phyloP scores from a whole-genome alignment of 2,888 invertebrate species.

The Beris morrisii region DNA sequence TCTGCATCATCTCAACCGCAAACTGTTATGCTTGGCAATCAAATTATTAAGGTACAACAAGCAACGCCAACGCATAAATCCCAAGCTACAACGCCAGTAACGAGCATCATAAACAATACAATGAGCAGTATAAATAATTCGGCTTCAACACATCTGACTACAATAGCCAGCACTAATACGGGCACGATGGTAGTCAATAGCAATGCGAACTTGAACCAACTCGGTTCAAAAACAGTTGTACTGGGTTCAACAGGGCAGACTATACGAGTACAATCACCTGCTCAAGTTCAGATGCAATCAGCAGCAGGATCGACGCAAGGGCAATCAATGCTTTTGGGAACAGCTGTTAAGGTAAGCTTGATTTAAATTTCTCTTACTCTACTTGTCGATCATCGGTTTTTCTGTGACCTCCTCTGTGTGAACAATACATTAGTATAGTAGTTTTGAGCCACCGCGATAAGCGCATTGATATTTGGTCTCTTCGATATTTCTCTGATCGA shows the following conservation, averaged over 20 bases:
- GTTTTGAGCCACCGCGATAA: no score
- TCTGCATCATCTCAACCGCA: constrained; percentile 46
- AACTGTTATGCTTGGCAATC: constrained; percentile 56
- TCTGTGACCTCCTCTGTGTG: no score
- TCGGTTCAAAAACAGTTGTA: constrained; percentile 48
- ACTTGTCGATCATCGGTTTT: no score
- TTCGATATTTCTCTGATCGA: no score
- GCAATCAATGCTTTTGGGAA: constrained; percentile 36
- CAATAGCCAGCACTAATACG: constrained; percentile 42
- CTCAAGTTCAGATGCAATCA: constrained; percentile 36
- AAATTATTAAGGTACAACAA: constrained; percentile 52
- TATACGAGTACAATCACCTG: constrained; percentile 47
- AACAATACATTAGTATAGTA: no score
- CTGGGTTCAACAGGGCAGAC: constrained; percentile 50
- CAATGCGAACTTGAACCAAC: constrained; percentile 23
- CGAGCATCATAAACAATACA: constrained; percentile 23
- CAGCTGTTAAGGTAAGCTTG: constrained; percentile 38
- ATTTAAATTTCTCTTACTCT: background rate
- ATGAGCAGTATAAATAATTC: constrained; percentile 29
- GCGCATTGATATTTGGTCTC: no score
- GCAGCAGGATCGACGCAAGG: constrained; percentile 32
- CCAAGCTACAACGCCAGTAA: constrained; percentile 14
- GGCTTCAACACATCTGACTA: constrained; percentile 35
- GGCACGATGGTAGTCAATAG: constrained; percentile 42
- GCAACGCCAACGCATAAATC: constrained; percentile 42